Conservation (phyloP, 2,888 invertebrate genomes). For the Muschampia plurimacula region DNA sequence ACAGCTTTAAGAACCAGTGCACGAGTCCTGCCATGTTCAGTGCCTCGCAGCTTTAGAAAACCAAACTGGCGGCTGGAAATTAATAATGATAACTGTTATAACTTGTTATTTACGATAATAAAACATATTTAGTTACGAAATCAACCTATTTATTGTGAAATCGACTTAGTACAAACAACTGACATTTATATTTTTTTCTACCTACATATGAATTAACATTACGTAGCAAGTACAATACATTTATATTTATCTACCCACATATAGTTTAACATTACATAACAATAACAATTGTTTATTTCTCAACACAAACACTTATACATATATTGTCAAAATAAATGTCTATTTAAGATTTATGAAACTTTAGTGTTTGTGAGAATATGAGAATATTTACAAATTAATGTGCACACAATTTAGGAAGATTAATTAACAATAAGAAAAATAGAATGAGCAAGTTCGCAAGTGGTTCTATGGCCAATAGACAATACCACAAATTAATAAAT, state of each 20-base stretch:
- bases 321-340: too few species aligned
- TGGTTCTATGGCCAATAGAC: too few species aligned
- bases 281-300: not conserved
- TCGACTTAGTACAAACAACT: not conserved
- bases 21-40: slow-evolving; percentile 93
- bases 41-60: slow-evolving; percentile 92
- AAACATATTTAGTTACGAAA: not conserved
- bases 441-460: too few species aligned
- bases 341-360: too few species aligned
- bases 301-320: too few species aligned
- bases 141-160: not conserved
- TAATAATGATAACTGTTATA: slow-evolving; percentile 8
- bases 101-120: not conserved
- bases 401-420: too few species aligned
- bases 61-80: slow-evolving; percentile 95
- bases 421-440: too few species aligned
- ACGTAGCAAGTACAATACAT: not conserved
- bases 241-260: slow-evolving; percentile 8
- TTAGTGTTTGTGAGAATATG: too few species aligned
- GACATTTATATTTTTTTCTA: slow-evolving; percentile 2
- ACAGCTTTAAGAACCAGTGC: slow-evolving; percentile 94
- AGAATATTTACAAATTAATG: too few species aligned
- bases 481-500: too few species aligned
- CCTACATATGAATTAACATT: too few species aligned
- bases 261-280: not conserved